phyloP scores from a whole-genome alignment of 2,113 vertebrate genomes.

The Apteryx owenii region DNA sequence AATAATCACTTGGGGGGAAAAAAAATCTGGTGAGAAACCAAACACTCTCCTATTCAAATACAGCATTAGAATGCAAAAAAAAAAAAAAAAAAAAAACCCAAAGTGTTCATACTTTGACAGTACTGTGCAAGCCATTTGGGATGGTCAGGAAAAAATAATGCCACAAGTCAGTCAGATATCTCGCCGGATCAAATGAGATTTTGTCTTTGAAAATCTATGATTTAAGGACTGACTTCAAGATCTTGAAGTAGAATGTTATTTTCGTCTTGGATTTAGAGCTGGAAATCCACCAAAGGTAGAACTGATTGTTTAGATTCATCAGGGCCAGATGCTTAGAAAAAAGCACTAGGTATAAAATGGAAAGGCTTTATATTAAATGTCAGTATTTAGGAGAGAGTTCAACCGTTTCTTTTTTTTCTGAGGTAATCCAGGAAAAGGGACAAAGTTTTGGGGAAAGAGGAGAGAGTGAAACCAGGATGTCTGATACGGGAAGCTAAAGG shows the following conservation, averaged over 20 bases:
- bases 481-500: accelerated
- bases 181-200: neutral
- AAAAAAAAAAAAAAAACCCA: neutral
- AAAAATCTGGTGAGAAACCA: neutral
- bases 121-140: neutral
- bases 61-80: accelerated
- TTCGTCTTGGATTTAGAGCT: neutral
- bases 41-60: accelerated
- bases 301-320: neutral
- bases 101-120: neutral
- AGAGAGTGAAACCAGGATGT: neutral
- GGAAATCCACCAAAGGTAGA: neutral
- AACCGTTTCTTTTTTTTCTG: neutral
- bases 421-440: neutral
- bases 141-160: neutral
- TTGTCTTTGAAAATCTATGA: neutral
- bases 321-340: neutral
- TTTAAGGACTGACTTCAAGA: neutral
- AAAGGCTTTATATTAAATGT: neutral
- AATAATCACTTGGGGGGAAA: neutral
- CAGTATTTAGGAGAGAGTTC: neutral
- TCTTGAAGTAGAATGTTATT: neutral
- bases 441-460: neutral
- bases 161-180: neutral
- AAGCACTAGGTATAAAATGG: neutral